These are phyloP conservation scores for Todiramphus chloris DNA, from an alignment of 2,113 vertebrate species.

Conservation along the genomic window DNA sequence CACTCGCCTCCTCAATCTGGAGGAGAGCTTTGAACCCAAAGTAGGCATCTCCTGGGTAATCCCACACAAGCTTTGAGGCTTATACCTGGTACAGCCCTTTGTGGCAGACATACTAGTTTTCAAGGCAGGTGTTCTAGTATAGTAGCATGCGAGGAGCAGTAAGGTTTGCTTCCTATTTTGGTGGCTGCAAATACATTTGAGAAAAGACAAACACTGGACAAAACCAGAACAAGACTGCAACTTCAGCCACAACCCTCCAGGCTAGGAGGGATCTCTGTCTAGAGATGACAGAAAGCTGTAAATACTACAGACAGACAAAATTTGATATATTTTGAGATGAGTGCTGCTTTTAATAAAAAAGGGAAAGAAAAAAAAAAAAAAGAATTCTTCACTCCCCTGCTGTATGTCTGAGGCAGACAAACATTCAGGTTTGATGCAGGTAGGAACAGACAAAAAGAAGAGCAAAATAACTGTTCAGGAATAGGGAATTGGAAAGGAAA, in stretches of 20 bases:
- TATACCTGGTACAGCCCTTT: not conserved
- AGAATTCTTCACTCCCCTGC: not conserved
- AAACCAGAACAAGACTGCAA: not conserved
- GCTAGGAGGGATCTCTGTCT: not conserved
- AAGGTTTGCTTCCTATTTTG: not conserved
- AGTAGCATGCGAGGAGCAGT: not conserved
- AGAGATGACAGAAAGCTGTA: not conserved
- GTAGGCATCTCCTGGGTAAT: not conserved
- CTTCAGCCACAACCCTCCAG: not conserved
- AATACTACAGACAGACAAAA: not conserved
- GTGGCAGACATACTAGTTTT: rapidly evolving
- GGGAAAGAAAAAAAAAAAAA: not conserved
- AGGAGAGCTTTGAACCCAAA: not conserved
- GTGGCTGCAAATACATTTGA: not conserved
- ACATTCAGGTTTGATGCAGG: not conserved
- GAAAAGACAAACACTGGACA: not conserved
- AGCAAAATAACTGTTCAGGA: not conserved
- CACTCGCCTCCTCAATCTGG: not conserved
- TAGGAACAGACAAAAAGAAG: not conserved
- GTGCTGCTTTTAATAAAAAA: not conserved
- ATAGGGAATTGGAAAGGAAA: not conserved
- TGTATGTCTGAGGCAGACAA: not conserved
- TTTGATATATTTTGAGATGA: not conserved
- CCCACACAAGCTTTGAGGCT: not conserved
- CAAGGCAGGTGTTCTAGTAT: not conserved